phyloP scores from a whole-genome alignment of 2,797 vertebrate species.

The Acanthopagrus latus region DNA sequence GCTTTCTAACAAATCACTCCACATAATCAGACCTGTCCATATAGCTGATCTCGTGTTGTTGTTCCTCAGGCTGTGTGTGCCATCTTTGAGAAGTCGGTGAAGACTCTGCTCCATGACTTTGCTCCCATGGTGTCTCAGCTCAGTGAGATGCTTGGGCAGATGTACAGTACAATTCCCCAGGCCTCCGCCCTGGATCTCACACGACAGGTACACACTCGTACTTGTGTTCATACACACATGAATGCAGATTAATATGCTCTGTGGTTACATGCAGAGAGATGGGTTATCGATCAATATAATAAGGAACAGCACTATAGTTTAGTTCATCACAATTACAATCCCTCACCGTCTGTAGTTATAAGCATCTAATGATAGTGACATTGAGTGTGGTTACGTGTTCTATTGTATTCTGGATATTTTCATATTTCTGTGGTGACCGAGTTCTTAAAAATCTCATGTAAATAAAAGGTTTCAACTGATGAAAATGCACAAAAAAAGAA shows the following conservation, averaged over 20 bases:
- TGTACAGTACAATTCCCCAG: constrained; percentile 99
- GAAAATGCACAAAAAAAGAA: not conserved
- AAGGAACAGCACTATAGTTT: not conserved
- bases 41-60: constrained; percentile 18
- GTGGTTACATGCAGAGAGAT: not conserved
- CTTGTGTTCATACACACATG: not conserved
- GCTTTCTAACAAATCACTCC: not conserved
- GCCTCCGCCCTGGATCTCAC: constrained; percentile 98
- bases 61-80: constrained; percentile 93
- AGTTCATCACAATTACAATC: not conserved
- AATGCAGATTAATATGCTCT: not conserved
- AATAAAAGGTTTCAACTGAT: not conserved
- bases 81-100: constrained; percentile 99
- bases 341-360: not conserved
- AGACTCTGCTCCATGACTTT: constrained; percentile 97
- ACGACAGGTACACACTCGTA: constrained; percentile 88
- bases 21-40: not conserved
- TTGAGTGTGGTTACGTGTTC: not conserved
- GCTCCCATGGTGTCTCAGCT: constrained; percentile 98
- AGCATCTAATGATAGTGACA: not conserved
- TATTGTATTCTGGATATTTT: not conserved
- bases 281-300: not conserved
- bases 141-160: constrained; percentile 98
- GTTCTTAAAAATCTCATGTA: not conserved
- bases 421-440: not conserved